Evolutionary conservation across 2,113 vertebrate species (phyloP).

Genomic region (Phocoena sinus): DNA sequence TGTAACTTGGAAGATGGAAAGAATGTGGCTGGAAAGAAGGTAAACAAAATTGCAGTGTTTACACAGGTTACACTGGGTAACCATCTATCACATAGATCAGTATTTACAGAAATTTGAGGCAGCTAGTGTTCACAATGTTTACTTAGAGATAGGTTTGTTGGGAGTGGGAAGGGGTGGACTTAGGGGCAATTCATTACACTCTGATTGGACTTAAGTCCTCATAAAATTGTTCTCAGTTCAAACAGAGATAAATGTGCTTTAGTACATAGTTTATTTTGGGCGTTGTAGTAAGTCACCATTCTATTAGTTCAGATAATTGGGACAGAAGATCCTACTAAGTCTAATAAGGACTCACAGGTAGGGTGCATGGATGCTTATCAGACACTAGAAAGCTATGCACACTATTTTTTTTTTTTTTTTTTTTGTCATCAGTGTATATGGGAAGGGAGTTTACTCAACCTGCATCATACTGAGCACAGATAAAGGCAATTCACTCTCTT

Average conservation of each 20-base stretch:
- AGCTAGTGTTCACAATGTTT: background rate
- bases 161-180: fast-evolving
- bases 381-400: background rate
- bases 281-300: background rate
- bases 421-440: background rate
- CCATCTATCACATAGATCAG: background rate
- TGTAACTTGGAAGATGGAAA: background rate
- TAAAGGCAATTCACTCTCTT: background rate
- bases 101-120: background rate
- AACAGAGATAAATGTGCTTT: background rate
- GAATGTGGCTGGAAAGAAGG: background rate
- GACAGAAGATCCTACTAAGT: background rate
- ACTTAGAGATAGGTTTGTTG: background rate
- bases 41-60: background rate
- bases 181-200: background rate
- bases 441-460: background rate
- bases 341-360: background rate
- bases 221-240: background rate
- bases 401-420: background rate
- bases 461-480: background rate
- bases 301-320: background rate
- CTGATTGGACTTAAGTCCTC: background rate
- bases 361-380: background rate
- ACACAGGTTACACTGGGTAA: background rate
- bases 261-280: background rate